Conservation (phyloP, 2,797 vertebrate species). For the Buceros bicornis region DNA sequence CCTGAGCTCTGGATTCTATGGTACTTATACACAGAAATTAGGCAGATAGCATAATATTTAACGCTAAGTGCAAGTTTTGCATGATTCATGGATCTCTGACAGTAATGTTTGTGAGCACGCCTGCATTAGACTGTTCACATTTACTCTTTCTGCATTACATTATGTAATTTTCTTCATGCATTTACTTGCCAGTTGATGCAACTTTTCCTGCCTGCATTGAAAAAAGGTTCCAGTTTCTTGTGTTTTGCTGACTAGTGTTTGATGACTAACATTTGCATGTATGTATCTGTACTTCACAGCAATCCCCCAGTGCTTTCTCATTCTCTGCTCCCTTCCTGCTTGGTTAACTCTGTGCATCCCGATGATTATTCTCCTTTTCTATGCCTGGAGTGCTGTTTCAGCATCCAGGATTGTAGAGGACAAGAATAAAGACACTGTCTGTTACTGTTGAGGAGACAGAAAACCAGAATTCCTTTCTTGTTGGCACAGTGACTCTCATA, state of each 20-base stretch:
- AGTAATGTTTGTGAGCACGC: not conserved
- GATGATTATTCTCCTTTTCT: not conserved
- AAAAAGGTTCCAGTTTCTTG: not conserved
- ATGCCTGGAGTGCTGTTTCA: not conserved
- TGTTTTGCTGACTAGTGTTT: not conserved
- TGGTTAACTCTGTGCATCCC: not conserved
- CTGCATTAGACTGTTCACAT: not conserved
- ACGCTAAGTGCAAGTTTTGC: not conserved
- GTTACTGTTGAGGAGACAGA: not conserved
- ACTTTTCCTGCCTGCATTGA: not conserved
- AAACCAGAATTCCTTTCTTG: not conserved
- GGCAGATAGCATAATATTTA: not conserved
- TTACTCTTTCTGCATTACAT: not conserved
- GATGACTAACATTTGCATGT: not conserved
- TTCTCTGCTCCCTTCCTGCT: not conserved
- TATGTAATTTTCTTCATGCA: not conserved
- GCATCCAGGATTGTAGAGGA: not conserved
- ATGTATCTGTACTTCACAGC: not conserved
- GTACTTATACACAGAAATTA: not conserved
- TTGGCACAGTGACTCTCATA: not conserved
- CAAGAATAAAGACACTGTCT: not conserved
- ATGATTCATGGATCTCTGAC: not conserved
- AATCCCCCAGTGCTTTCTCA: not conserved
- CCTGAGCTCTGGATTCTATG: not conserved
- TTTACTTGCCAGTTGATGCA: not conserved